Evolutionary conservation across 2,797 vertebrate genomes (phyloP), one percentile per base, ranked within the genome.

Genomic region (Anguilla marmorata): DNA sequence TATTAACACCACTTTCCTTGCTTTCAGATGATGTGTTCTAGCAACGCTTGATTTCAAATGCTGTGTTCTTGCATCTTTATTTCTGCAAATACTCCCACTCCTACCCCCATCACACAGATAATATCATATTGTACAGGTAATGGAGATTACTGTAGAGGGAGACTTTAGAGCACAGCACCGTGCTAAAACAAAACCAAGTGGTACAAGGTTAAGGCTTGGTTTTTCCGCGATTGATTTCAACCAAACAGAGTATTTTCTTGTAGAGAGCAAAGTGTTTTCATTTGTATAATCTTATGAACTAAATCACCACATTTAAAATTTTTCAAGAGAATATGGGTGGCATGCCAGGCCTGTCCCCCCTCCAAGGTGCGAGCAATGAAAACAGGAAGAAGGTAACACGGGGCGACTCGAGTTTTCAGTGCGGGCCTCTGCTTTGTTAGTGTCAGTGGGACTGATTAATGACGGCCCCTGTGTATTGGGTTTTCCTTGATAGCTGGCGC

Each of bases 371-470:
- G 5, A 45, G 30, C 0, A 2, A 45, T 82, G 21, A 50, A 33
- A 45, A 50, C 19, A 48, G 79, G 45, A n/a, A n/a, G 41, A 76
- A 76, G 30, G 41, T 41, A 76, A 76, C 74, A 33, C 69, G n/a
- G 48, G 14, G 54, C n/a, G 27, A 14, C 48, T 56, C 33, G 30
- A 76, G 69, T 76, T 86, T 76, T 12, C 11, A 16, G 37, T n/a
- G 37, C 16, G 27, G 72, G n/a, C 60, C 30, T 56, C 72, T 76
- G 21, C 69, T 76, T 54, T 79, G 19, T 76, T 48, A 16, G 21
- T 54, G 86, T 72, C 54, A 52, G 69, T 37, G 86, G 76, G 76
- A 21, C 33, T 21, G 79, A 82, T 50, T 82, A 50, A 82, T 50
- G 79, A n/a, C 7, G 19, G 19, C 8, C 79, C 45, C 24, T 82